These are phyloP conservation scores for Tricholauxania praeusta DNA, from an alignment of 2,888 invertebrate species.

Conservation along the genomic window DNA sequence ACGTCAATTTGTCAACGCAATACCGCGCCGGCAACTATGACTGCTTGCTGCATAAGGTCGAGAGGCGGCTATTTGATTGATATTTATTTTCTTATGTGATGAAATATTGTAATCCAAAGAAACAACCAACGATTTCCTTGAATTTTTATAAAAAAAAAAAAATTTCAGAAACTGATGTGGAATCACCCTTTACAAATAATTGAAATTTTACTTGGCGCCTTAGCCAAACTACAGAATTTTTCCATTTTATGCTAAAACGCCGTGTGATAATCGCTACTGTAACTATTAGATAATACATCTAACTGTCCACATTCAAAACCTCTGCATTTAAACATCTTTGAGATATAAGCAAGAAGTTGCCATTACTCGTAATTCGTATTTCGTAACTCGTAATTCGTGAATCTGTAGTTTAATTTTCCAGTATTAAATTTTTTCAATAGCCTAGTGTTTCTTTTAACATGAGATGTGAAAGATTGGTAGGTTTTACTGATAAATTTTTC, in stretches of 20 bases:
- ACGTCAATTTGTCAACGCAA: too few relatives aligned
- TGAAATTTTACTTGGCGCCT: not conserved
- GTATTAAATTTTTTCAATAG: constrained; percentile 21
- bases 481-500: not conserved
- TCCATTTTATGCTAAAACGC: not conserved
- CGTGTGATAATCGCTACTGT: not conserved
- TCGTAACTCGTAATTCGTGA: not conserved
- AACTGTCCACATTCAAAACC: constrained; percentile 24
- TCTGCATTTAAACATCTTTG: constrained; percentile 27
- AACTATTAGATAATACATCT: constrained; percentile 17
- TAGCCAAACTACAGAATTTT: not conserved
- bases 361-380: not conserved
- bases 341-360: constrained; percentile 4
- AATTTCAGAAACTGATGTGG: too few relatives aligned
- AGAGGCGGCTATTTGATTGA: too few relatives aligned
- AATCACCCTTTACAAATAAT: too few relatives aligned
- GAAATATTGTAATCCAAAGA: too few relatives aligned
- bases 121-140: too few relatives aligned
- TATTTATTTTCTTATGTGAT: too few relatives aligned
- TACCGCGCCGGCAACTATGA: too few relatives aligned
- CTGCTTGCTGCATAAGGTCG: too few relatives aligned
- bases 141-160: too few relatives aligned
- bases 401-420: constrained; percentile 24
- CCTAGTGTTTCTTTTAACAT: constrained; percentile 18
- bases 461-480: constrained; percentile 8